Evolutionary conservation across 2,113 vertebrate genomes (phyloP).

Genomic region (Albula glossodonta): DNA sequence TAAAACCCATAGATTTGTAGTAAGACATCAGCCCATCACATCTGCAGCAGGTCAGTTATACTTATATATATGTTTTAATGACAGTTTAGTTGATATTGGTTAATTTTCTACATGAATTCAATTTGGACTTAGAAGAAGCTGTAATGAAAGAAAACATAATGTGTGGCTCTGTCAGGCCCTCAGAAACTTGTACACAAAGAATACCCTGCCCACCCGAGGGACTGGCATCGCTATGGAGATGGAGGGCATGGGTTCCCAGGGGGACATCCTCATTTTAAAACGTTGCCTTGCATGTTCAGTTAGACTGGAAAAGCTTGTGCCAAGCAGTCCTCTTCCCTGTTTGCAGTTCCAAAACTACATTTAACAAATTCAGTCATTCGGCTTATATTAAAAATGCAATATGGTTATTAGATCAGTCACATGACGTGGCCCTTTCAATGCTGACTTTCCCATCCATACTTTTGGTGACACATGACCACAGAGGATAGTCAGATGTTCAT

Average conservation of each 20-base stretch:
- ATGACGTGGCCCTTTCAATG: conserved; percentile 6
- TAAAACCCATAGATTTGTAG: no score
- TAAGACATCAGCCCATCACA: neutral
- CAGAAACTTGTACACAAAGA: neutral
- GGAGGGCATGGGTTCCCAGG: neutral
- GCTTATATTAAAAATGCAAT: no score
- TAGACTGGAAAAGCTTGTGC: neutral
- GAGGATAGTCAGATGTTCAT: conserved; percentile 49
- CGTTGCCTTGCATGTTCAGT: neutral
- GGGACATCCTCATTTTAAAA: neutral
- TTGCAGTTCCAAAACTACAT: no score
- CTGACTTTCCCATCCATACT: conserved; percentile 51
- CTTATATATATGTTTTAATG: no score
- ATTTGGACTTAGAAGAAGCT: neutral
- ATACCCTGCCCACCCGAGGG: conserved; percentile 17
- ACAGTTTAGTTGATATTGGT: neutral
- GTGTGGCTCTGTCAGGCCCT: neutral
- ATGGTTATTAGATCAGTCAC: neutral
- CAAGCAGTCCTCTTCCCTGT: no score
- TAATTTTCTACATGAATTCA: neutral
- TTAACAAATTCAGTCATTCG: no score
- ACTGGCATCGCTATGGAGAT: conserved; percentile 44
- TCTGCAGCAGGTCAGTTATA: neutral
- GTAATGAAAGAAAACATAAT: neutral
- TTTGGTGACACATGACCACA: conserved; percentile 57